Conservation (phyloP, 2,888 invertebrate genomes). For the Platypus cylindrus region DNA sequence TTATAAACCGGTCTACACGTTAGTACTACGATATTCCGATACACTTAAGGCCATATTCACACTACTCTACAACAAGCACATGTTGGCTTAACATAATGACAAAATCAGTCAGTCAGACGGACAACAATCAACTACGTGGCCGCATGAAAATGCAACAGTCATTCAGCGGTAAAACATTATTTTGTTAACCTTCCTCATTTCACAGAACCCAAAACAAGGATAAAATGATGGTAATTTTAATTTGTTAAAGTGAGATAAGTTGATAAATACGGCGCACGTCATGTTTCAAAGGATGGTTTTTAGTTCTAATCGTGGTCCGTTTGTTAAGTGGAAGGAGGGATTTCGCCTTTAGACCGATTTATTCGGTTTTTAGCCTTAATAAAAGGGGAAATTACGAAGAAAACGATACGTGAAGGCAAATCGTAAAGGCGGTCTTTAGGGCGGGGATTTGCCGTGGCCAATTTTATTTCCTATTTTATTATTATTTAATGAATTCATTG, state of each 20-base stretch:
- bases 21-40: too few relatives aligned
- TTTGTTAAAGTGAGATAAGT: slow-evolving; percentile 6
- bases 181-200: slow-evolving; percentile 15
- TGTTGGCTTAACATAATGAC: too few relatives aligned
- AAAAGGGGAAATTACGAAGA: slow-evolving; percentile 14
- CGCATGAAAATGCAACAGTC: slow-evolving; percentile 11
- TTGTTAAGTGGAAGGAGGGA: slow-evolving; percentile 9
- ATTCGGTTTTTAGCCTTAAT: slow-evolving; percentile 15
- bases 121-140: slow-evolving; percentile 5
- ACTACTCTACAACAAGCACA: too few relatives aligned
- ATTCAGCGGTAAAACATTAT: slow-evolving; percentile 14
- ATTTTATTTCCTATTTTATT: too few relatives aligned
- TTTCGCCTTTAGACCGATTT: slow-evolving; percentile 8
- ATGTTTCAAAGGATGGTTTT: slow-evolving; percentile 10
- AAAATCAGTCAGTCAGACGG: slow-evolving; percentile 7
- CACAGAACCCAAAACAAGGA: slow-evolving; percentile 9
- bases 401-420: slow-evolving; percentile 10
- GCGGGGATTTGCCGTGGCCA: slow-evolving; percentile 10
- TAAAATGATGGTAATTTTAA: slow-evolving; percentile 2
- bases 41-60: too few relatives aligned
- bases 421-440: slow-evolving; percentile 8
- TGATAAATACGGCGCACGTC: slow-evolving; percentile 9
- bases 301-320: slow-evolving; percentile 8
- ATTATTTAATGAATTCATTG: too few relatives aligned
- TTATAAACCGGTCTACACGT: too few relatives aligned